Evolutionary conservation across 2,888 invertebrate genomes (phyloP).

Genomic region (Dasypolia templi): DNA sequence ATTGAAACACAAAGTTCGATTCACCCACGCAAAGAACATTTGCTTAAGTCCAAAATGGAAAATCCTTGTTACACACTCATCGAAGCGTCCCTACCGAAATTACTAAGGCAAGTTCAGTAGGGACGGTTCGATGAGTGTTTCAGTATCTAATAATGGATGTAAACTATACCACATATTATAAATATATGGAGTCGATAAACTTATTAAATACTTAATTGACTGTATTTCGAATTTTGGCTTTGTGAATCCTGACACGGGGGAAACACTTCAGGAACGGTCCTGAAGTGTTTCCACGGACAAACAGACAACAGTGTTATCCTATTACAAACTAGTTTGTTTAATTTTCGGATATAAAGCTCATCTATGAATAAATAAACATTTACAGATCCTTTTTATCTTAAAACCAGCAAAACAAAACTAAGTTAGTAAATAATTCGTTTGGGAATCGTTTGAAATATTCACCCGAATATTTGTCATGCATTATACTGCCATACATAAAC

Average conservation of each 20-base stretch:
- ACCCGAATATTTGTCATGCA: not conserved
- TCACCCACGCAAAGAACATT: not conserved
- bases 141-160: not conserved
- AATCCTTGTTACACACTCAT: not conserved
- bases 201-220: not conserved
- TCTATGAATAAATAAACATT: conserved; percentile 2
- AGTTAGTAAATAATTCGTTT: not conserved
- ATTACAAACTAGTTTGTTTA: not conserved
- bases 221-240: not conserved
- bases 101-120: not conserved
- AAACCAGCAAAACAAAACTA: not conserved
- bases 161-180: not conserved
- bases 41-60: not conserved
- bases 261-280: too few relatives aligned
- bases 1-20: not conserved
- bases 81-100: too few relatives aligned
- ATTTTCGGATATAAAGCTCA: not conserved
- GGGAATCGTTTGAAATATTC: conserved; percentile 4
- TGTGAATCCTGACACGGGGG: not conserved
- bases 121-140: not conserved
- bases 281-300: not conserved
- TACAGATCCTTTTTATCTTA: not conserved
- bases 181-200: not conserved
- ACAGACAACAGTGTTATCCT: not conserved
- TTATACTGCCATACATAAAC: conserved; percentile 6